These are phyloP conservation scores for Cryptomyrus ogoouensis DNA, from an alignment of 2,113 vertebrate species.

Conservation along the genomic window DNA sequence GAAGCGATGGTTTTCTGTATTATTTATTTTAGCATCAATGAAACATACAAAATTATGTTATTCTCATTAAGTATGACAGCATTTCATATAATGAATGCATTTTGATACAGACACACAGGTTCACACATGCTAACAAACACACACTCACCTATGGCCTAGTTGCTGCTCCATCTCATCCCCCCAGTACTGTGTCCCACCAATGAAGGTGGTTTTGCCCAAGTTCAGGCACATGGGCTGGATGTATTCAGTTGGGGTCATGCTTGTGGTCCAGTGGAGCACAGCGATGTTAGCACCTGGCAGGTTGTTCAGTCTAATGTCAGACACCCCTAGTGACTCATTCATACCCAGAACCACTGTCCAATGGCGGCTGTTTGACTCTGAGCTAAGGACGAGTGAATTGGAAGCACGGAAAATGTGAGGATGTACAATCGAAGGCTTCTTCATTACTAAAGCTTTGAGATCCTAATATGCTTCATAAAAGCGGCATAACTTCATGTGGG, in stretches of 20 bases:
- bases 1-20: background rate
- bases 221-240: conserved; percentile 44
- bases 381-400: conserved; percentile 16
- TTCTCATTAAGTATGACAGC: background rate
- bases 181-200: conserved; percentile 31
- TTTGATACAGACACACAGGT: background rate
- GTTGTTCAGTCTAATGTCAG: conserved; percentile 31
- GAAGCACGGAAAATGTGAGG: no score
- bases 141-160: conserved; percentile 20
- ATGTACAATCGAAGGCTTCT: no score
- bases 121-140: background rate
- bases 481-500: no score
- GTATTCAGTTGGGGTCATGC: conserved; percentile 24
- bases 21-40: background rate
- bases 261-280: conserved; percentile 26
- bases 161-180: conserved; percentile 33
- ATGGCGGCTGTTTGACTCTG: background rate
- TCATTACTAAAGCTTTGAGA: no score
- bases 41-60: background rate
- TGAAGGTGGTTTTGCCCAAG: background rate
- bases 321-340: conserved; percentile 31
- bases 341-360: conserved; percentile 41
- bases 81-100: background rate
- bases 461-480: no score
- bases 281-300: conserved; percentile 25